Percentiles rank a stretch among this genome's conserved stretches.
Evolutionary conservation across 2,113 vertebrate genomes (phyloP).

Genomic region (Elanoides forficatus): DNA sequence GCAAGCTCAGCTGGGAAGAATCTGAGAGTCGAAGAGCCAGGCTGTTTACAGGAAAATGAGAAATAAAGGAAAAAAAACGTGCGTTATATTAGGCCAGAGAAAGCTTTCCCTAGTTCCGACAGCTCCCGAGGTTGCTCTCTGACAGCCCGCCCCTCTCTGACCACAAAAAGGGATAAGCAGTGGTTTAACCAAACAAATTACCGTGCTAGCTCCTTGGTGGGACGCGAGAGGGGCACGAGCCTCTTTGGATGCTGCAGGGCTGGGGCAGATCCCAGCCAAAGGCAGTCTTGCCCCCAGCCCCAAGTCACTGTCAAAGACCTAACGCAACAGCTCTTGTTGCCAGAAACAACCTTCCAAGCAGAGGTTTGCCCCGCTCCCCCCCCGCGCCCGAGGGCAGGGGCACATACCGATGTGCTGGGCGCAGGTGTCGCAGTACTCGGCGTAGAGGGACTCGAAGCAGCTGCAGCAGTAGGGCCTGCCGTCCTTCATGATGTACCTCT

Average conservation of each 20-base stretch:
- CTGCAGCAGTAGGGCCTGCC: constrained; percentile 95
- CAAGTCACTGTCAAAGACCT: not conserved
- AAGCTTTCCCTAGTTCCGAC: not conserved
- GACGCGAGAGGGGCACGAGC: not conserved
- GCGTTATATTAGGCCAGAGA: not conserved
- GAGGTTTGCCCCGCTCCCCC: not conserved
- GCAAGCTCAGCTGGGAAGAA: not conserved
- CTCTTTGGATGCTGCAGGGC: not conserved
- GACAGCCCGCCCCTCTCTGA: not conserved
- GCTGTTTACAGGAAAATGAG: not conserved
- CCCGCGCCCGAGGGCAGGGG: not conserved
- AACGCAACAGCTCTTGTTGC: not conserved
- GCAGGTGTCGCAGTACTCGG: constrained; percentile 95
- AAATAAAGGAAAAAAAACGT: not conserved
- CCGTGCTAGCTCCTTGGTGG: accelerated
- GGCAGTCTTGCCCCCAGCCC: not conserved
- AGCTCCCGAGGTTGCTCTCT: not conserved
- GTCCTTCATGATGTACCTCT: constrained; percentile 99
- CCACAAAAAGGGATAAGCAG: not conserved
- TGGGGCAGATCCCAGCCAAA: not conserved
- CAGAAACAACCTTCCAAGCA: not conserved
- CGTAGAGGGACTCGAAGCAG: constrained; percentile 96
- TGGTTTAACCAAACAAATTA: not conserved
- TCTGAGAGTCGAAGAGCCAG: not conserved
- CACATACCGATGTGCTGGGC: constrained; percentile 94